Evolutionary conservation across 2,888 invertebrate species (phyloP), one percentile per base, ranked within the genome.

Genomic region (Acrobasis suavella): DNA sequence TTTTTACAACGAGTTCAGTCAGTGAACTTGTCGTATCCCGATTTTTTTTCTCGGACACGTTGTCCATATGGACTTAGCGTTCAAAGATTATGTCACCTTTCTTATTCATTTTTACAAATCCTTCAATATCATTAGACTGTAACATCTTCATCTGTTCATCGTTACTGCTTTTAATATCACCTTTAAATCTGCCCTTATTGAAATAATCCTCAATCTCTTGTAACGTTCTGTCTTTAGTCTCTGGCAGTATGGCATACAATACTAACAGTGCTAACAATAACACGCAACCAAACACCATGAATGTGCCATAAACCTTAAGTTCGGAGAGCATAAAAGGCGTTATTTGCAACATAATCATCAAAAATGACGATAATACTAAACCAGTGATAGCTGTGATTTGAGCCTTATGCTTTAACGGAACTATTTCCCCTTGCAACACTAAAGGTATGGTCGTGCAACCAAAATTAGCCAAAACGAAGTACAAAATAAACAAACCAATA

Each of bases 301-400:
- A 88, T 0, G 84, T 85, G 0, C 88, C 88, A 50, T 86, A 77
- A 0, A 86, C 78, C 60, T 82, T 75, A 0, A 82, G 54, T 32
- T 64, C 72, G 0, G 55, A 67, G 0, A 83, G 62, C 50, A 82
- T 63, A 64, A 72, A 68, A 9, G 83, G 83, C 2, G 82, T 77
- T 9, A 78, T 62, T 63, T 83, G 71, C 9, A 83, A 69, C 0
- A 71, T 73, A 3, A 70, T 16, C 72, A 77, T 72, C 1, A 81
- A 58, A 39, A 64, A 67, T 3, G 81, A 15, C 12, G 81, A 76
- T 60, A 82, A 65, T 12, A 72, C 65, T 0, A 79, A 60, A 0
- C 81, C 81, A 12, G 78, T 74, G 0, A 80, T 66, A 0, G 78
- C 74, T 0, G 77, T 65, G 0, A 80, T 81, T 1, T 72, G 70